Evolutionary conservation across 2,113 vertebrate species (phyloP), one percentile per base, ranked within the genome.

Genomic region (Apodemus sylvaticus): DNA sequence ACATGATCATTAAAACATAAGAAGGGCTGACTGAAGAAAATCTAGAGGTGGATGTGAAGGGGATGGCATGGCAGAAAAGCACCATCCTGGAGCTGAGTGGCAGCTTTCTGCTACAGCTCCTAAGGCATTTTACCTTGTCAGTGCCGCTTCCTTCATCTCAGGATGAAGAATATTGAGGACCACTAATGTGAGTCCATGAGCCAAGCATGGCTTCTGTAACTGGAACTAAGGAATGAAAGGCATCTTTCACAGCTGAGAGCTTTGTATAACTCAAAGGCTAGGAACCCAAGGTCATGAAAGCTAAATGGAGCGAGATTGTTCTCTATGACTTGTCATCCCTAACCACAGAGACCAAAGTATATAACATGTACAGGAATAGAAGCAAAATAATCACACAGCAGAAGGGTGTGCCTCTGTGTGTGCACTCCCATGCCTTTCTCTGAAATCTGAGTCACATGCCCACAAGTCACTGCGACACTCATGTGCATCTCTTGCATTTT

Each of bases 381-480:
- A 86, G 48, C 10, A 66, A 91, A 86, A 58, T n/a, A n/a, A n/a
- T n/a, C n/a, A n/a, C n/a, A n/a, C n/a, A n/a, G n/a, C n/a, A n/a
- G n/a, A 62, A 95, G 87, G 36, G 20, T 55, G 20, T 68, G 34
- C 36, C 62, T 94, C 0, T 64, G 45, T 86, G 39, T 64, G 68
- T 36, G 81, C 11, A 1, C 20, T 79, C 31, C 55, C 5, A 3
- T 3, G 36, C 64, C 82, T 90, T 97, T 62, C 34, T 94, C 53
- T 62, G 85, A 79, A 88, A 96, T 91, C 88, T 73, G 94, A 94
- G 77, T 94, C 68, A 88, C 29, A 64, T 78, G 91, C 20, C 79
- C 66, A 89, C 10, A 85, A 58, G 24, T 73, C 82, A 78, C 4
- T 45, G 64, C 16, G 53, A 58, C 66, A 71, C n/a, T 78, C 85